Evolutionary conservation across 2,797 vertebrate species (phyloP).

Genomic region (Peromyscus nudipes): DNA sequence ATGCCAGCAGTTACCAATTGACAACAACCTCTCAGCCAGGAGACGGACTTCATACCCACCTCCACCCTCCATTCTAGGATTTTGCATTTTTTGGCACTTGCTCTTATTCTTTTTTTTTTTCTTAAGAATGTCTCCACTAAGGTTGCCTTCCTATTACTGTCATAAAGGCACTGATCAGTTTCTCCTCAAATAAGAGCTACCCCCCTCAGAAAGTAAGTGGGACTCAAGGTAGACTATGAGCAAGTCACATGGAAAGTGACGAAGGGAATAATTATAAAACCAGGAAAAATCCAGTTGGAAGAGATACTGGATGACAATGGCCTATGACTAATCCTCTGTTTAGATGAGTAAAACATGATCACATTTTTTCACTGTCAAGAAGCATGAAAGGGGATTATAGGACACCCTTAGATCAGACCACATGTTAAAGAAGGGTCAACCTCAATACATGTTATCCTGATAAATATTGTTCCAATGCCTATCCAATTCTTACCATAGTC

Average conservation of each 20-base stretch:
- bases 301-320: not conserved
- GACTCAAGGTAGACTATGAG: not conserved
- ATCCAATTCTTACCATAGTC: not conserved
- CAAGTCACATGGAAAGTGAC: not conserved
- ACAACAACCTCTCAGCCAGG: not conserved
- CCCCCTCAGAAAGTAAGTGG: too few species aligned
- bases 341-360: not conserved
- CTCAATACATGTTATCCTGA: not conserved
- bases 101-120: not conserved
- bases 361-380: not conserved
- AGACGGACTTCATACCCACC: too few species aligned
- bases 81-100: not conserved
- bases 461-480: not conserved
- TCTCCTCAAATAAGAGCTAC: not conserved
- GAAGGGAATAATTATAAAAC: not conserved
- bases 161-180: not conserved
- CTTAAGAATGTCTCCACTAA: not conserved
- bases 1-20: not conserved
- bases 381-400: not conserved
- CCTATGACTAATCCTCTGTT: not conserved
- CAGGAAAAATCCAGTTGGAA: not conserved
- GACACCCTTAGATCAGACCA: too few species aligned
- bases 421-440: not conserved
- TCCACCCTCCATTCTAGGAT: accelerated
- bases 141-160: not conserved